Evolutionary conservation across 2,113 vertebrate genomes (phyloP), one percentile per base, ranked within the genome.

Genomic region (Cygnus atratus): DNA sequence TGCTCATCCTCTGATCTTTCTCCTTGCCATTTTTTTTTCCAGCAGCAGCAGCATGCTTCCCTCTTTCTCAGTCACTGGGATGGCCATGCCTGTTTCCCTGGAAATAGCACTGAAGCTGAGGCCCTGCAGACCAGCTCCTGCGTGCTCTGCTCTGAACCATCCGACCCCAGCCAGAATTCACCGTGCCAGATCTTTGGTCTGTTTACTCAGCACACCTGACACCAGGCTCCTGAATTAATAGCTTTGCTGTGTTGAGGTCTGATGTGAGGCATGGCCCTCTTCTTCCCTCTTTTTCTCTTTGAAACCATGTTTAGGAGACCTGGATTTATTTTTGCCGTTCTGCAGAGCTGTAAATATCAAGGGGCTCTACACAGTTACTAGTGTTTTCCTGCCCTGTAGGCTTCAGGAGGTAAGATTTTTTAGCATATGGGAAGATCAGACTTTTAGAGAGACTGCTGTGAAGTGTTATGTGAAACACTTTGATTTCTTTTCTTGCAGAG

Each of bases 401-500:
- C 52, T 95, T 87, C 82, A 35, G 33, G 48, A 95, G 66, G 39
- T 25, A 54, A 79, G 17, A 9, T 50, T 72, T 88, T 80, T 77
- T 74, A 88, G 61, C 37, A 37, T n/a, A 11, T 29, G 9, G n/a
- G 33, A 93, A 84, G 54, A 81, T 52, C 35, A 88, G 90, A 19
- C 39, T 18, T 79, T 88, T 28, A 37, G 68, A 61, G 39, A 61
- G 12, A 75, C 54, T 39, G 22, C 73, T 95, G 46, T 54, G 78
- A 78, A 78, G 20, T 74, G 35, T 41, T 92, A 66, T 10, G 28
- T 72, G 86, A 92, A 91, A 61, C 59, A 54, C 71, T 87, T 82
- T 37, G 48, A 92, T 78, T 93, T 83, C 37, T 86, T 82, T 74
- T 63, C 90, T 92, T 77, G 63, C 43, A 68, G 84, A 58, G 57